These are phyloP conservation scores for Nomada flava DNA, from an alignment of 2,888 invertebrate genomes.

Conservation along the genomic window DNA sequence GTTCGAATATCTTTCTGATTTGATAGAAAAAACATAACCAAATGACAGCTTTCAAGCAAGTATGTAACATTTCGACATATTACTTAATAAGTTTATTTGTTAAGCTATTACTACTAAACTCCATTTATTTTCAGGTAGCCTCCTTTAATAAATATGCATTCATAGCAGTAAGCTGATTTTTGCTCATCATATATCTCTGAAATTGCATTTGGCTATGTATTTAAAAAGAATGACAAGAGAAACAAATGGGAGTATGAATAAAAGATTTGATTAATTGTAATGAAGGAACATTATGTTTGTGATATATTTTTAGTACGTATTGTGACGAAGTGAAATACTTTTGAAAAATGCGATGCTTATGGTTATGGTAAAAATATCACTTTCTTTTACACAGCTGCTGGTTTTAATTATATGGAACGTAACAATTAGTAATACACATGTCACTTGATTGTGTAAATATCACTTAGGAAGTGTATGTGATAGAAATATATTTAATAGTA, in stretches of 20 bases:
- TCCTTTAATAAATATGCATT: slow-evolving; percentile 17
- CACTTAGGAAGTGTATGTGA: slow-evolving; percentile 46
- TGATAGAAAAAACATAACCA: slow-evolving; percentile 56
- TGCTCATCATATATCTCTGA: slow-evolving; percentile 10
- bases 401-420: slow-evolving; percentile 54
- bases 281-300: slow-evolving; percentile 54
- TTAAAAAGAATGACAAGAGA: slow-evolving; percentile 32
- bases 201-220: slow-evolving; percentile 34
- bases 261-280: slow-evolving; percentile 41
- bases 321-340: not conserved
- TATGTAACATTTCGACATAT: slow-evolving; percentile 32
- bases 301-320: slow-evolving; percentile 60
- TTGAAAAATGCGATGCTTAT: not conserved
- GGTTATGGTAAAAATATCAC: slow-evolving; percentile 2
- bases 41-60: slow-evolving; percentile 63
- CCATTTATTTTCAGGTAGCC: slow-evolving; percentile 37
- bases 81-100: slow-evolving; percentile 2
- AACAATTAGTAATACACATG: slow-evolving; percentile 51
- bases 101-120: slow-evolving; percentile 2
- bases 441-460: slow-evolving; percentile 61
- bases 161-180: slow-evolving; percentile 37
- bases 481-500: slow-evolving; percentile 53
- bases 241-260: slow-evolving; percentile 38
- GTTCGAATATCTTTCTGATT: slow-evolving; percentile 1
- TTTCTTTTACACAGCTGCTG: not conserved